Evolutionary conservation across 2,113 vertebrate species (phyloP).

Genomic region (Dendropsophus ebraccatus): DNA sequence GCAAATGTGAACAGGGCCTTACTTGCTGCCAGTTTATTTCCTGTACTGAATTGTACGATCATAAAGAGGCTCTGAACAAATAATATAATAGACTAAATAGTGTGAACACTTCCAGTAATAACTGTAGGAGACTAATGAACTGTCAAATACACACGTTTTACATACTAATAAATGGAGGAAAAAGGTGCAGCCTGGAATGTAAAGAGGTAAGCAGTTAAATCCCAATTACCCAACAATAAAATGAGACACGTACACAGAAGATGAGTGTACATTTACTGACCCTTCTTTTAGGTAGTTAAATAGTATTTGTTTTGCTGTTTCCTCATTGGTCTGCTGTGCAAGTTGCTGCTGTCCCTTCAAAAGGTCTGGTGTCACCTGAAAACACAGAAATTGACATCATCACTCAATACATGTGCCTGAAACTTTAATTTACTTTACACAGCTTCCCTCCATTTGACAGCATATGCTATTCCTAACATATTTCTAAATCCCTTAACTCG

Average conservation of each 20-base stretch:
- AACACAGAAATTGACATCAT: slow-evolving; percentile 54
- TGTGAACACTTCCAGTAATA: neutral
- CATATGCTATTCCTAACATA: too few relatives aligned
- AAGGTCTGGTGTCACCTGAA: slow-evolving; percentile 92
- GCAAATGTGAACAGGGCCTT: neutral
- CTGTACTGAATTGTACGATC: neutral
- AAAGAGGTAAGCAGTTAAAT: neutral
- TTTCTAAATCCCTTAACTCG: too few relatives aligned
- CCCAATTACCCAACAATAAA: neutral
- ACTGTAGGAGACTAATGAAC: neutral
- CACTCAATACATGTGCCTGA: neutral
- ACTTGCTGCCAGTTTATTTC: neutral
- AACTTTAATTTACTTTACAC: too few relatives aligned
- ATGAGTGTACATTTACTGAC: slow-evolving; percentile 74
- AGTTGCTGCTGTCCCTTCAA: slow-evolving; percentile 93
- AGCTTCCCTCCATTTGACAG: too few relatives aligned
- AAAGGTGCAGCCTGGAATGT: neutral
- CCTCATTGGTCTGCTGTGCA: slow-evolving; percentile 91
- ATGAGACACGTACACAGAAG: neutral
- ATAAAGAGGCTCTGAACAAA: neutral
- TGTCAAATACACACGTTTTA: neutral
- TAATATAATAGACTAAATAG: too few relatives aligned
- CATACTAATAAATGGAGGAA: neutral
- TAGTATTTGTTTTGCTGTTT: slow-evolving; percentile 96
- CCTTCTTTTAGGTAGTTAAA: slow-evolving; percentile 97